Evolutionary conservation across 1,140 invertebrate genomes (phyloP), one percentile per base, ranked within the genome.

Genomic region (Chrysoperla carnea): DNA sequence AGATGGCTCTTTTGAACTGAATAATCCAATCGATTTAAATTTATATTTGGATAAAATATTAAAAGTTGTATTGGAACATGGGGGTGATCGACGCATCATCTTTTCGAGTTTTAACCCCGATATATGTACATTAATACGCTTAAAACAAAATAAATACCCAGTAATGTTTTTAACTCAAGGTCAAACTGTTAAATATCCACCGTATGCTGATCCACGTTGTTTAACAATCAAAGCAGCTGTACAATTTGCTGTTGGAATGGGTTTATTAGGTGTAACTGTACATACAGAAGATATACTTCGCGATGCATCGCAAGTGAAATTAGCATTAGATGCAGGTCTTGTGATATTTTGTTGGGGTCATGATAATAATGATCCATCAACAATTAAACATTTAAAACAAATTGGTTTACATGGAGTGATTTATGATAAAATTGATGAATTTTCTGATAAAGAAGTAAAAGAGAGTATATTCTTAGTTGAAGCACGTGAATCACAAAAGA

Each of bases 291-390:
- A 93, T 57, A 68, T 96, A 47, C 64, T 96, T 37, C 64, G 84
- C 40, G 84, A 95, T 64, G 72, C 81, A 12, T 72, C 72, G 8
- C 75, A 88, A 62, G 76, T 92, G 1, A 75, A 82, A 50, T 55
- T 81, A 38, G 82, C 82, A 0, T 79, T 77, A 48, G 72, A 82
- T 48, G 69, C 75, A 27, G 81, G 82, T 11, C 67, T 95, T 13
- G 75, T 93, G 2, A 75, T 94, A 36, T 96, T 96, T 58, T 92
- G 87, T 57, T 97, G 92, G 92, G 92, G 92, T 6, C 89, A 95
- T 56, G 87, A 93, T 56, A 92, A 91, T 54, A 93, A 94, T 52
- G 78, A 87, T 57, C 76, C 77, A 44, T 74, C 76, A n/a, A 86
- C 84, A 1, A 90, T 94, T 36, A 78, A 80, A 49, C 72, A 80